Base-by-base conservation (phyloP, 2,113 vertebrate species). In the Dendrocopos noguchii region DNA sequence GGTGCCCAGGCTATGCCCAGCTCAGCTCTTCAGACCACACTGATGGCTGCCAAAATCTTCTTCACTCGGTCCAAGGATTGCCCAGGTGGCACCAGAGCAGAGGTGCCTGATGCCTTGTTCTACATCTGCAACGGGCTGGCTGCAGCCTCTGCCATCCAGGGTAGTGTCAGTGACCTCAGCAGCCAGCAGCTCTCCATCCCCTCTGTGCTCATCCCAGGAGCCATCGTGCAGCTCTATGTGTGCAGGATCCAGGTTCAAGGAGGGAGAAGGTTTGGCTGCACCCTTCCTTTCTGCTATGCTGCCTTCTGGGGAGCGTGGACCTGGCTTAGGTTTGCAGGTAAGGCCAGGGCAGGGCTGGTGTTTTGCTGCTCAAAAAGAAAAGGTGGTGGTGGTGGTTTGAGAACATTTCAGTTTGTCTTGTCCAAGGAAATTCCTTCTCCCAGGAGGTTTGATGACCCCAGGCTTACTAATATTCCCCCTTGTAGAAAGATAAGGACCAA, bases 321-420 rank as follows among this genome's bases (percentile, higher is more conserved):
- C 52, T 99, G 99, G 98, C 98, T 98, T 83, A 97, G 98, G 19
- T 98, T 98, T 95, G 97, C 98, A 98, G 98, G 98, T 99, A 94
- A 91, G 22, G 33, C 28, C 8, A 3, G 1, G 47, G 18, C 4
- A 6, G 59, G 39, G 8, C 8, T 47, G 11, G 7, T 19, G 5
- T 5, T 8, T 36, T 4, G 27, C 34, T 28, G 10, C 42, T 64
- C 5, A 9, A 2, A 29, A 67, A 42, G 24, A 47, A 47, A 9
- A 20, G 8, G 33, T 2, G 8, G 18, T 0, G 60, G 28, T 57
- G 50, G 50, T 5, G 13, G 0, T 64, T 33, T 61, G 14, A 34
- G 52, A 31, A 60, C 33, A 8, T 24, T 64, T 25, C 64, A 19
- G 9, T 1, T 31, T 22, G 39, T 11, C 28, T 59, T 50, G 29